Conservation (phyloP, 2,113 vertebrate species). For the Ellobius talpinus region DNA sequence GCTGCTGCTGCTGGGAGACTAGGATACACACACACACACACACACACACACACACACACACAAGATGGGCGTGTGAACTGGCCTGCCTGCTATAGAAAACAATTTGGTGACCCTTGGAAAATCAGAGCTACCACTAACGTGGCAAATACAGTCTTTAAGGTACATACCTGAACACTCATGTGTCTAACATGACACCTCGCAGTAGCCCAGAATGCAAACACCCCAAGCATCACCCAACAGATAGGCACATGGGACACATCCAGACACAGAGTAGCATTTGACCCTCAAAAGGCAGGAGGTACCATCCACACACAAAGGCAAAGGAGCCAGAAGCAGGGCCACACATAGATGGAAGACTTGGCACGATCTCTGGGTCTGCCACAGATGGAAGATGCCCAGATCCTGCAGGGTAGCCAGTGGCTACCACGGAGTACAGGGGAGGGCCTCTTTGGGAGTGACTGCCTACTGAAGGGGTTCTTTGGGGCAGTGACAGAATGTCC, state of each 20-base stretch:
- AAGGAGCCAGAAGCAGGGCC: accelerated
- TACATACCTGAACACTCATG: accelerated
- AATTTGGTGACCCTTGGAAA: accelerated
- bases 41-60: accelerated
- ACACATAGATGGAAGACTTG: accelerated
- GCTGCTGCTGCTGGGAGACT: not conserved
- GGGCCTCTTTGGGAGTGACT: accelerated
- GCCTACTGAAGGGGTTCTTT: not conserved
- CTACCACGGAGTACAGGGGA: accelerated
- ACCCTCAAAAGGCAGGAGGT: no score
- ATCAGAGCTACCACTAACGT: accelerated
- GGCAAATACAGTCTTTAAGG: accelerated
- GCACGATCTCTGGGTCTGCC: accelerated
- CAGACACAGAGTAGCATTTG: accelerated
- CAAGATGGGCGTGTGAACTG: accelerated
- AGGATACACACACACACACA: accelerated
- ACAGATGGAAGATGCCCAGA: not conserved
- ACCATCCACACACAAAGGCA: accelerated
- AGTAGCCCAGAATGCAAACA: accelerated
- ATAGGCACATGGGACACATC: accelerated
- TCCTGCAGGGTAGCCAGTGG: accelerated
- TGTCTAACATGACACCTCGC: accelerated
- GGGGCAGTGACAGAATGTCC: accelerated
- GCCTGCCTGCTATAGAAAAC: accelerated
- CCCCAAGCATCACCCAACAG: accelerated